Conservation (phyloP, 2,113 vertebrate species). For the Columba janthina region DNA sequence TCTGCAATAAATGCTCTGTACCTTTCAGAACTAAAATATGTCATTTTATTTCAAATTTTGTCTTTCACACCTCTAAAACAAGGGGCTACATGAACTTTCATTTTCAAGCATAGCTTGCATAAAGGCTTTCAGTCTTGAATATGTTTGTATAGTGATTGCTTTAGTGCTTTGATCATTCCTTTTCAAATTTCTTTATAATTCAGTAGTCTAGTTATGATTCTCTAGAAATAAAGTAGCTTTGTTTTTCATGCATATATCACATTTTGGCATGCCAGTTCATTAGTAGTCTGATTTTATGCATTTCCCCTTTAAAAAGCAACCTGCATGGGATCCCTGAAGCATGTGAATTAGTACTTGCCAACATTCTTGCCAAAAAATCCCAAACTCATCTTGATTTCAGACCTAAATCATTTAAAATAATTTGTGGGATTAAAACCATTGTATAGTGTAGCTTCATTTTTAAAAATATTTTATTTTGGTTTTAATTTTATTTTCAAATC, state of each 20-base stretch:
- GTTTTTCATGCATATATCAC: constrained; percentile 66
- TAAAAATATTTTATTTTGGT: not conserved
- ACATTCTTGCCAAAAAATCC: constrained; percentile 65
- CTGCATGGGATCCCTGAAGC: constrained; percentile 77
- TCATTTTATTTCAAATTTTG: constrained; percentile 46
- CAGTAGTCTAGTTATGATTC: constrained; percentile 70
- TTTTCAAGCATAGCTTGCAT: constrained; percentile 75
- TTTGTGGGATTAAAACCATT: constrained; percentile 27
- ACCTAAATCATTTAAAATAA: constrained; percentile 21
- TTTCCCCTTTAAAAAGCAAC: constrained; percentile 35
- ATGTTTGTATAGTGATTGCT: constrained; percentile 76
- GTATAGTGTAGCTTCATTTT: not conserved
- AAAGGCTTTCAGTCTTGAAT: constrained; percentile 82
- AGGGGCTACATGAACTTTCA: constrained; percentile 18
- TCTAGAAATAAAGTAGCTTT: constrained; percentile 74
- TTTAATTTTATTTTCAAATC: constrained; percentile 31
- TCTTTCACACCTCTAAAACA: constrained; percentile 24
- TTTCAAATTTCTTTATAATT: constrained; percentile 63
- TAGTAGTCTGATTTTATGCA: constrained; percentile 55
- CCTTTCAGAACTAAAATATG: constrained; percentile 36
- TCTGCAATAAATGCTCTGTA: constrained; percentile 48
- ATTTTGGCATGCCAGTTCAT: constrained; percentile 74
- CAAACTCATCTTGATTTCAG: not conserved
- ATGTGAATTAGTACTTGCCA: constrained; percentile 78
- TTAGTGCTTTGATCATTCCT: constrained; percentile 73